A percentile compares a stretch with the other conserved stretches of the same genome.
phyloP scores from a whole-genome alignment of 2,797 vertebrate genomes.

The Protosalanx chinensis region DNA sequence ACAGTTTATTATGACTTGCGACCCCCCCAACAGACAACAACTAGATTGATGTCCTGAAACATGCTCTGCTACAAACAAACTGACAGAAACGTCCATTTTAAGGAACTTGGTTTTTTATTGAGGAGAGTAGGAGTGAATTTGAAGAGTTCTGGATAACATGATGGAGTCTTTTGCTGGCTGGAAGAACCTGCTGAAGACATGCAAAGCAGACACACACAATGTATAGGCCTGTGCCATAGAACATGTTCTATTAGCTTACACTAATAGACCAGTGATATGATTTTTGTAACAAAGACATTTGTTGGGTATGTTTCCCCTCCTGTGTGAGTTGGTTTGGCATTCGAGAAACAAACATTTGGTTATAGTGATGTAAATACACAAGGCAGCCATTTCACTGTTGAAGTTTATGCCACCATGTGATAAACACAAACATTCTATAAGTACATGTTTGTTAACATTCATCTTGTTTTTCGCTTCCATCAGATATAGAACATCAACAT shows the following conservation, averaged over 20 bases:
- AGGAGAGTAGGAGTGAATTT: slow-evolving; percentile 6
- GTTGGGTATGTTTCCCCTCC: not conserved
- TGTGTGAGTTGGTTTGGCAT: not conserved
- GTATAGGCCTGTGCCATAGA: not conserved
- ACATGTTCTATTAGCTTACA: not conserved
- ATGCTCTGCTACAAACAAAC: slow-evolving; percentile 19
- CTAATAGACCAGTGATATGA: not conserved
- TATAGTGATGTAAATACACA: slow-evolving; percentile 20
- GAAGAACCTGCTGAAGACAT: slow-evolving; percentile 29
- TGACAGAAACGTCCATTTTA: not conserved
- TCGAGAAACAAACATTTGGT: slow-evolving; percentile 2
- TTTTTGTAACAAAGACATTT: not conserved
- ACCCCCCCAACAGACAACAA: slow-evolving; percentile 11
- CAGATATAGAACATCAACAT: slow-evolving; percentile 52
- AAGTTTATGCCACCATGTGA: slow-evolving; percentile 51
- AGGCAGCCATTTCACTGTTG: slow-evolving; percentile 23
- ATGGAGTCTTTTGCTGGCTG: slow-evolving; percentile 3
- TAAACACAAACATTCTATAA: slow-evolving; percentile 37
- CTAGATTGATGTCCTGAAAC: not conserved
- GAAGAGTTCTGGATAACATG: not conserved
- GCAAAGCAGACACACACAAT: slow-evolving; percentile 16
- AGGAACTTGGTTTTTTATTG: slow-evolving; percentile 25
- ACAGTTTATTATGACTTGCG: slow-evolving; percentile 1
- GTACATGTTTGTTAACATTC: slow-evolving; percentile 58
- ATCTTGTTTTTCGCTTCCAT: slow-evolving; percentile 54